Conservation (phyloP, 2,888 invertebrate species). For the Machimus atricapillus region DNA sequence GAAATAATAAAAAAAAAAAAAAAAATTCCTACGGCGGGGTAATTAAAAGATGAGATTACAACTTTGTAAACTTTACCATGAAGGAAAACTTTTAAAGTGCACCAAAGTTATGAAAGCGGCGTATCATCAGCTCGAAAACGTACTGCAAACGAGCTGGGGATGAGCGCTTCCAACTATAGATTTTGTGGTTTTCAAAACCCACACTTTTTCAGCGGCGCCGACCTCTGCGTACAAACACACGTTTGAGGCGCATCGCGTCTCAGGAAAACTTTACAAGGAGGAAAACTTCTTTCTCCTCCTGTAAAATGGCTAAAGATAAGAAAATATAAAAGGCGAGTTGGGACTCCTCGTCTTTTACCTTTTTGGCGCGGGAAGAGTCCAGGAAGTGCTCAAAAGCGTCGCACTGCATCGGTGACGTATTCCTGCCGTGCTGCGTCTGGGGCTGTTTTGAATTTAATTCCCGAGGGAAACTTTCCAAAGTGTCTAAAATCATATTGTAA, state of each 20-base stretch:
- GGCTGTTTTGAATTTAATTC: neutral
- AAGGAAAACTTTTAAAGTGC: constrained; percentile 27
- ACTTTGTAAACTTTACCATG: constrained; percentile 40
- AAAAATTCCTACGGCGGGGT: neutral
- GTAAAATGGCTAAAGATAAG: neutral
- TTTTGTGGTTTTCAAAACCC: constrained; percentile 13
- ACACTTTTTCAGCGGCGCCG: neutral
- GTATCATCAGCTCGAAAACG: constrained; percentile 26
- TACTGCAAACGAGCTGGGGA: constrained; percentile 17
- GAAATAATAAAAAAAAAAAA: neutral
- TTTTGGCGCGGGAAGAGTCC: neutral
- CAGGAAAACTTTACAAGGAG: neutral
- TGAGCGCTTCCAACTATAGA: neutral
- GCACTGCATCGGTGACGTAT: neutral
- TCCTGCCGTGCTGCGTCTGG: neutral
- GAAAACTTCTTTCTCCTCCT: neutral
- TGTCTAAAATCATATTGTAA: neutral
- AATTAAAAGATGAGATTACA: constrained; percentile 44
- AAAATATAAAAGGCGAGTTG: neutral
- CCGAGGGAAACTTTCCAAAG: neutral
- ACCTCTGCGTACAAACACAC: neutral
- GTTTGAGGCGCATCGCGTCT: neutral
- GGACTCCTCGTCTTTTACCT: neutral
- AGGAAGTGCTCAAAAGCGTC: neutral
- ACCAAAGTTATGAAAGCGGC: constrained; percentile 30